These are phyloP conservation scores for Moxostoma hubbsi DNA, from an alignment of 2,797 vertebrate genomes.

Conservation along the genomic window DNA sequence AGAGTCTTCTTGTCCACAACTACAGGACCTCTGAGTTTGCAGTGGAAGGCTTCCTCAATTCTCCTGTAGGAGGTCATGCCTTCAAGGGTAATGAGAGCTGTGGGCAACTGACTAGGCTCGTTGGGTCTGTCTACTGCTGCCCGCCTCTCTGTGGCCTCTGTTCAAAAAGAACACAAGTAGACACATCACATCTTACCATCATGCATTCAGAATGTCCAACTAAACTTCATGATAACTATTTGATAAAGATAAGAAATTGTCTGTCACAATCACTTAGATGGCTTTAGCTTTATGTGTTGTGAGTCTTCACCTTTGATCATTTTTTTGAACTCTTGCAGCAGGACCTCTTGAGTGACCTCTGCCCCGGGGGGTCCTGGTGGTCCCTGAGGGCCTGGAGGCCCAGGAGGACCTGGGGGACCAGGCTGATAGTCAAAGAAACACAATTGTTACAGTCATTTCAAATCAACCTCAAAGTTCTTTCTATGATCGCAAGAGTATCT, in stretches of 20 bases:
- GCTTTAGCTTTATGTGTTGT: constrained; percentile 1
- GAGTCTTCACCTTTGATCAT: constrained; percentile 87
- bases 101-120: constrained; percentile 77
- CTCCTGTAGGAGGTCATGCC: constrained; percentile 74
- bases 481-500: neutral
- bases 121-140: constrained; percentile 71
- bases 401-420: constrained; percentile 90
- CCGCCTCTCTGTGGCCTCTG: constrained; percentile 88
- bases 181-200: constrained; percentile 7
- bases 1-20: constrained; percentile 90
- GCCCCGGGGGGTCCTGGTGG: constrained; percentile 85
- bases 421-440: constrained; percentile 73
- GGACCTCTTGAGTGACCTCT: constrained; percentile 87
- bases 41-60: constrained; percentile 90
- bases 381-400: constrained; percentile 84
- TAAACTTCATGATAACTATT: neutral
- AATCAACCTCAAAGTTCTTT: constrained; percentile 1
- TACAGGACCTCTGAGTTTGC: constrained; percentile 86
- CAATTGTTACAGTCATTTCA: neutral
- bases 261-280: neutral
- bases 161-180: constrained; percentile 28
- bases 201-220: constrained; percentile 2
- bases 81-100: constrained; percentile 81
- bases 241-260: neutral
- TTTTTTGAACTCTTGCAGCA: constrained; percentile 90